Percentiles rank a stretch among this genome's conserved stretches.
Evolutionary conservation across 2,113 vertebrate species (phyloP).

Genomic region (Coreoperca whiteheadi): DNA sequence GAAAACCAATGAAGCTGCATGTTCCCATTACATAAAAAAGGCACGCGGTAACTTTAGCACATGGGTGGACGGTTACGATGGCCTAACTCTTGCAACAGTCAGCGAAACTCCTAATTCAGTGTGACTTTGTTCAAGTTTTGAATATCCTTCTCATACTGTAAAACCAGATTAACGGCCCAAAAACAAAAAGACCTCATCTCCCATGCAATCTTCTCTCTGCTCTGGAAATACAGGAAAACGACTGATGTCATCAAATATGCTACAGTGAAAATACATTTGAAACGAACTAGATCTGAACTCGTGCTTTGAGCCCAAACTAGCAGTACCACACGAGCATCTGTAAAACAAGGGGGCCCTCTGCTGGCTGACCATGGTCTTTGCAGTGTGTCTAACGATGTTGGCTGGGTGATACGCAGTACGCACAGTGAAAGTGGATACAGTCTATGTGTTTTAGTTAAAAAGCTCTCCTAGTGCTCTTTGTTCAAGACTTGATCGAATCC

Average conservation of each 20-base stretch:
- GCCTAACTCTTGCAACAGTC: neutral
- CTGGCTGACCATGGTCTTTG: conserved; percentile 21
- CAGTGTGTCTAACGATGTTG: neutral
- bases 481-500: neutral
- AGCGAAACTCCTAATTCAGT: neutral
- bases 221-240: neutral
- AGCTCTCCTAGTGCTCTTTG: neutral
- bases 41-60: conserved; percentile 5
- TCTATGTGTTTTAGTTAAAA: neutral
- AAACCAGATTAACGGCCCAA: neutral
- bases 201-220: neutral
- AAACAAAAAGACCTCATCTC: neutral
- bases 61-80: neutral
- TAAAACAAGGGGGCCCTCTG: conserved; percentile 42
- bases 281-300: neutral
- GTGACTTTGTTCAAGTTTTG: neutral
- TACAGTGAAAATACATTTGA: neutral
- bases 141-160: neutral
- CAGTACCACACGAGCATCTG: fast-evolving
- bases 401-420: neutral
- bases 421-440: neutral
- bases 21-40: neutral
- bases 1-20: conserved; percentile 1
- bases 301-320: neutral
- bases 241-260: neutral